Percentiles rank a stretch among this genome's conserved stretches.
phyloP scores from a whole-genome alignment of 2,113 vertebrate genomes.

The Mohoua ochrocephala region DNA sequence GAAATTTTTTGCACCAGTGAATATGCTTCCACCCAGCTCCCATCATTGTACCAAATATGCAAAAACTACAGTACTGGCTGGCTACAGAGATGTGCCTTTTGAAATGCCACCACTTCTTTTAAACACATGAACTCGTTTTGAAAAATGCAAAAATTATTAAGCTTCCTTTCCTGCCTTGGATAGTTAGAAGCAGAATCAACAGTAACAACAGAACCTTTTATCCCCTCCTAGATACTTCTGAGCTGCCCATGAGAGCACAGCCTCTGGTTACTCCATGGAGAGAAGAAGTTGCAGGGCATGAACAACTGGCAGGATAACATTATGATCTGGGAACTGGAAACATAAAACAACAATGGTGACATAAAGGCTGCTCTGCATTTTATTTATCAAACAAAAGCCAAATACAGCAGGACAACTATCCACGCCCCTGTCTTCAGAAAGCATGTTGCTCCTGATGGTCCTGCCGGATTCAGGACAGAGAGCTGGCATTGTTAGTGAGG shows the following conservation, averaged over 20 bases:
- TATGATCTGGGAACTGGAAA: neutral
- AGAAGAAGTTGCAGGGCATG: neutral
- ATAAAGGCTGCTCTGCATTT: neutral
- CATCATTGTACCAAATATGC: neutral
- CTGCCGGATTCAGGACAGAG: neutral
- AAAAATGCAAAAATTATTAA: neutral
- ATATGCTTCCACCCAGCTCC: neutral
- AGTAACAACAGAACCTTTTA: neutral
- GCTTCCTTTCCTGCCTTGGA: neutral
- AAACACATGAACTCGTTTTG: neutral
- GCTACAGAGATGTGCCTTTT: neutral
- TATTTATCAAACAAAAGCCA: neutral
- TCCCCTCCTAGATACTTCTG: neutral
- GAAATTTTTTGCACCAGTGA: neutral
- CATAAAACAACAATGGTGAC: neutral
- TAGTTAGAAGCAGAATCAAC: neutral
- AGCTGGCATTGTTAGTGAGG: neutral
- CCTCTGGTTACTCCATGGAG: neutral
- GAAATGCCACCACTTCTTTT: neutral
- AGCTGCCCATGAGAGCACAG: neutral
- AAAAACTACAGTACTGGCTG: neutral
- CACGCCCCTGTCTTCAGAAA: neutral
- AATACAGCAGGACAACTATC: neutral
- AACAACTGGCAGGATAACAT: neutral
- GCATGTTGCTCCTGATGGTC: neutral